A percentile compares a stretch with the other conserved stretches of the same genome.
These are phyloP conservation scores for Yponomeuta evonymella DNA, from an alignment of 2,888 invertebrate genomes.

Conservation along the genomic window DNA sequence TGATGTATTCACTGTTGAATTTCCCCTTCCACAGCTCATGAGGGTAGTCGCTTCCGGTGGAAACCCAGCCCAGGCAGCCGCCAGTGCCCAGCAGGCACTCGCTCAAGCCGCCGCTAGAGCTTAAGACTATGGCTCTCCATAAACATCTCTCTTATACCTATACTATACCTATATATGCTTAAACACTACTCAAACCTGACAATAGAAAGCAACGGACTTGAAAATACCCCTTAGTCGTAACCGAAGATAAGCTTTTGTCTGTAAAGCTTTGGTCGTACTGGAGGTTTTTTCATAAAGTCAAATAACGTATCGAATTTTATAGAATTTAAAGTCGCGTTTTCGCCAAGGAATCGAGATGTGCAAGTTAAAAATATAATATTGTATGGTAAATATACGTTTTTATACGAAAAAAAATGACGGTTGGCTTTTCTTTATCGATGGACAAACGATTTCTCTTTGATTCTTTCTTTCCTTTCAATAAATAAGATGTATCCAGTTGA, in stretches of 20 bases:
- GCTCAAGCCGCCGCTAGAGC: slow-evolving; percentile 22
- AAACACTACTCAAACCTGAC: neutral
- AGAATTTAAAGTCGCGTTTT: neutral
- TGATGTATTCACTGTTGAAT: neutral
- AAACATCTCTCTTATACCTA: slow-evolving; percentile 20
- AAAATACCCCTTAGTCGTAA: neutral
- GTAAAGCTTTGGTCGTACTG: neutral
- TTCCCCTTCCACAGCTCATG: slow-evolving; percentile 39
- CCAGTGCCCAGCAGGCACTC: slow-evolving; percentile 34
- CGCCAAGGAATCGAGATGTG: neutral
- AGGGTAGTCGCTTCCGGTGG: slow-evolving; percentile 30
- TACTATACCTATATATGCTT: slow-evolving; percentile 28
- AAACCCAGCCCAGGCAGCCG: slow-evolving; percentile 32
- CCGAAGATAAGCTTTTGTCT: slow-evolving; percentile 15
- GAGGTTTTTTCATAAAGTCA: neutral
- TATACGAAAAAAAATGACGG: slow-evolving; percentile 41
- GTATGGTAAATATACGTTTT: slow-evolving; percentile 51
- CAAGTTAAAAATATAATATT: neutral
- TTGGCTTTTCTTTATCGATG: slow-evolving; percentile 51
- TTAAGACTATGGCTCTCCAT: slow-evolving; percentile 22
- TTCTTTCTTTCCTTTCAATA: slow-evolving; percentile 34
- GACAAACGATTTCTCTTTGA: slow-evolving; percentile 27
- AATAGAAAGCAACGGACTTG: neutral
- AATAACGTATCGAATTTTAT: neutral
- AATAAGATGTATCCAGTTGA: slow-evolving; percentile 60